Evolutionary conservation across 35 echinoderm and acorn worm species (phyloP).

Genomic region (Anneissia japonica): DNA sequence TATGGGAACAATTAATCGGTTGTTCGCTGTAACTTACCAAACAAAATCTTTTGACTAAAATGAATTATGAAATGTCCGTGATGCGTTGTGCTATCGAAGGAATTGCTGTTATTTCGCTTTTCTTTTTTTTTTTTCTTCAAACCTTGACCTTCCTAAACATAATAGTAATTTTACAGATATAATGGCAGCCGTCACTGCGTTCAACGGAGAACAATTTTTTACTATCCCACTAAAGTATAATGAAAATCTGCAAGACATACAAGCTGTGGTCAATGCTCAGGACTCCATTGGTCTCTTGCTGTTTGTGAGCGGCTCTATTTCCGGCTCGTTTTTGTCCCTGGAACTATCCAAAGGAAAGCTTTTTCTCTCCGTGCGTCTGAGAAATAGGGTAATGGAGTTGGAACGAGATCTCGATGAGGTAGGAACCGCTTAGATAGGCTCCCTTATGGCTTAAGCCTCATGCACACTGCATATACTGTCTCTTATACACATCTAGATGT

Average conservation of each 20-base stretch:
- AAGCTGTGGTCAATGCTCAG: neutral
- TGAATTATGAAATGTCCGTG: too few species aligned
- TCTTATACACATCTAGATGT: too few species aligned
- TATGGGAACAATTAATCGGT: too few species aligned
- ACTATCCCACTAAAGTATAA: neutral
- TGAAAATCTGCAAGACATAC: neutral
- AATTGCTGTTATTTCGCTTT: too few species aligned
- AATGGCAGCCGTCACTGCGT: neutral
- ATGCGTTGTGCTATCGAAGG: too few species aligned
- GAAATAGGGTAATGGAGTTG: neutral
- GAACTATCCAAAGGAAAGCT: neutral
- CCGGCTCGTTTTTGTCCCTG: neutral
- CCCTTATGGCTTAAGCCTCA: too few species aligned
- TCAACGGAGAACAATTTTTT: neutral
- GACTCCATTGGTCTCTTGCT: neutral
- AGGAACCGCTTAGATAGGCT: neutral
- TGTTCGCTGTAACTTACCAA: too few species aligned
- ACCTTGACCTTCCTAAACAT: too few species aligned
- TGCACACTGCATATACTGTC: too few species aligned
- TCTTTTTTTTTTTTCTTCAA: too few species aligned
- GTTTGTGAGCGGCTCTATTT: neutral
- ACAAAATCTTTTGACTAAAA: too few species aligned
- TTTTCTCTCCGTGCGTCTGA: neutral
- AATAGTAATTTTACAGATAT: too few species aligned
- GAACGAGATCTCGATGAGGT: neutral